These are phyloP conservation scores for Pantherophis vulpinus DNA, from an alignment of 2,797 vertebrate genomes.

Conservation along the genomic window DNA sequence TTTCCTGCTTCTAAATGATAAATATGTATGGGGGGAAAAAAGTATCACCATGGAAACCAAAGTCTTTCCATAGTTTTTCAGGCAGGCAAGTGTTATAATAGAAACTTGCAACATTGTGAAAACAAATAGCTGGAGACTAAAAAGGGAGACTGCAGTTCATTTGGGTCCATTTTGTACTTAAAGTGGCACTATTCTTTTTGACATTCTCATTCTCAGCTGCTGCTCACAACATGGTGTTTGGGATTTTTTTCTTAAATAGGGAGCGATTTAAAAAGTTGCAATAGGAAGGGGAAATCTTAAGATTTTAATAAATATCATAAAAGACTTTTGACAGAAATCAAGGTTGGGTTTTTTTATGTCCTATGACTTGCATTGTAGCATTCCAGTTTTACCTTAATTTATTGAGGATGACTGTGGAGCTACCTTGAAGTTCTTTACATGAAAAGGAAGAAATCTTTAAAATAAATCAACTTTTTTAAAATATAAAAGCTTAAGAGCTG, in stretches of 20 bases:
- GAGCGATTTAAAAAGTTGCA: slow-evolving; percentile 41
- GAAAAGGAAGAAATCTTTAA: background rate
- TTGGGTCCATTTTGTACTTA: slow-evolving; percentile 46
- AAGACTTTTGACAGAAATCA: background rate
- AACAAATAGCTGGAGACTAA: slow-evolving; percentile 55
- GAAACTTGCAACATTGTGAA: slow-evolving; percentile 61
- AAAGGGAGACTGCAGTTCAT: slow-evolving; percentile 14
- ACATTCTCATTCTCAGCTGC: slow-evolving; percentile 45
- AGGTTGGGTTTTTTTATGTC: background rate
- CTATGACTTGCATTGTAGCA: background rate
- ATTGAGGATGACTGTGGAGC: background rate
- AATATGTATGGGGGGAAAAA: slow-evolving; percentile 67
- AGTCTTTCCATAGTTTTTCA: slow-evolving; percentile 57
- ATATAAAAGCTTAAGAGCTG: slow-evolving; percentile 34
- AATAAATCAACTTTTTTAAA: background rate
- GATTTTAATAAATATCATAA: slow-evolving; percentile 13
- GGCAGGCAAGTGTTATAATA: slow-evolving; percentile 53
- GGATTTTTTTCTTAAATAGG: background rate
- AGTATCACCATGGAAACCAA: slow-evolving; percentile 69
- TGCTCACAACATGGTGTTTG: slow-evolving; percentile 42
- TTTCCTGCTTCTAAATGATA: slow-evolving; percentile 66
- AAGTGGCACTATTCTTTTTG: slow-evolving; percentile 44
- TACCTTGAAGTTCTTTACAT: background rate
- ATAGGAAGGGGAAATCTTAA: slow-evolving; percentile 56
- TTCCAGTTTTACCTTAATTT: background rate